Base-by-base conservation (phyloP, 2,113 vertebrate species). In the Seriola aureovittata region DNA sequence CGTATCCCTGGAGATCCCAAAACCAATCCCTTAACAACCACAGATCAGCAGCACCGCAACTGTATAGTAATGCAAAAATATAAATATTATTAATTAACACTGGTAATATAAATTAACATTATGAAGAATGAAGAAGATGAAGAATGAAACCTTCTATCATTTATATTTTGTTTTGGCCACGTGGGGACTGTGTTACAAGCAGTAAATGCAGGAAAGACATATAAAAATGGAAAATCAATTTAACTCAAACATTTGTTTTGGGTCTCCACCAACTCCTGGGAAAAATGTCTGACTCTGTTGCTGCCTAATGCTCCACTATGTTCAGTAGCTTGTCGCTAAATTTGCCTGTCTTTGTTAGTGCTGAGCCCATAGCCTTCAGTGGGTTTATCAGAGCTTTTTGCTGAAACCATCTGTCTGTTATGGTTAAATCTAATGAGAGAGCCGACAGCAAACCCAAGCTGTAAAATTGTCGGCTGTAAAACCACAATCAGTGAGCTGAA, bases 21-120 rank as follows among this genome's bases (percentile, higher is more conserved):
- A 21, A 46, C 36, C 4, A 72, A 42, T 25, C 62, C 12, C 59
- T 64, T 29, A 10, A 13, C 50, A 72, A 25, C 21, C 23, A 57
- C 10, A 78, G 23, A 54, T 25, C 36, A 16, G n/a, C 9, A 78
- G 8, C 10, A 36, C 69, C 40, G 8, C 34, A 80, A 50, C 63
- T 69, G 14, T 62, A 40, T 50, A 16, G 25, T 17, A 48, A 72
- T 50, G 14, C 40, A 59, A 29, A 59, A 34, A 7, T 29, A 78
- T 78, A 36, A 59, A 78, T 55, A 60, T 66, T 14, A 66, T 25
- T 14, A n/a, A 67, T 59, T 80, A 55, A 25, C 60, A 80, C 5
- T 19, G 5, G 6, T 38, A 23, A 34, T 34, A 58, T 57, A n/a
- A 4, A 55, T 38, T 46, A 44, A 65, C 50, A 57, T 57, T 29